phyloP scores from a whole-genome alignment of 2,113 vertebrate genomes.

The Phalacrocorax aristotelis region DNA sequence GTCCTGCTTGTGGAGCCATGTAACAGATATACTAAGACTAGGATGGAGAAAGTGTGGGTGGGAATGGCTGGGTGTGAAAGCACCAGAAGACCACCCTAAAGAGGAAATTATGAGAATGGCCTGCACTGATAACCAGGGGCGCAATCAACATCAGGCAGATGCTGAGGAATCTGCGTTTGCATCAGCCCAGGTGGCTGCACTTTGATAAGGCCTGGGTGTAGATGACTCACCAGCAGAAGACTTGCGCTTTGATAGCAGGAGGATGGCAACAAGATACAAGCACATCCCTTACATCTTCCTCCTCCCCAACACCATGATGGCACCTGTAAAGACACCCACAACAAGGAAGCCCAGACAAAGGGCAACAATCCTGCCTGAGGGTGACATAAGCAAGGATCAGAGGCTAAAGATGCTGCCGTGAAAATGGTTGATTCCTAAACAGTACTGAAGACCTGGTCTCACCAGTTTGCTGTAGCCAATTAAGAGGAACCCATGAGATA shows the following conservation, averaged over 20 bases:
- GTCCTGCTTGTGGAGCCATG: neutral
- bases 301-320: neutral
- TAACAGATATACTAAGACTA: neutral
- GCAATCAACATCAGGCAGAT: neutral
- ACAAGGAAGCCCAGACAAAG: neutral
- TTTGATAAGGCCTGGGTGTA: neutral
- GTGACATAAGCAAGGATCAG: neutral
- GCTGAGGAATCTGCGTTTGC: neutral
- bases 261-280: neutral
- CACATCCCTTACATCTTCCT: neutral
- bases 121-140: neutral
- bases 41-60: neutral
- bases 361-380: neutral
- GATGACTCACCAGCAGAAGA: neutral
- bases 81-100: neutral
- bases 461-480: neutral
- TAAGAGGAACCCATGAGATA: neutral
- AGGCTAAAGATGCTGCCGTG: neutral
- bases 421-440: neutral
- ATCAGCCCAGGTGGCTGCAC: neutral
- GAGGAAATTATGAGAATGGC: neutral
- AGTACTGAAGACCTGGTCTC: neutral
- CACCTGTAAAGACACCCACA: neutral
- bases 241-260: neutral
- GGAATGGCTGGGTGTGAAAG: neutral